Evolutionary conservation across 2,113 vertebrate species (phyloP), one percentile per base, ranked within the genome.

Genomic region (Syrrhaptes paradoxus): DNA sequence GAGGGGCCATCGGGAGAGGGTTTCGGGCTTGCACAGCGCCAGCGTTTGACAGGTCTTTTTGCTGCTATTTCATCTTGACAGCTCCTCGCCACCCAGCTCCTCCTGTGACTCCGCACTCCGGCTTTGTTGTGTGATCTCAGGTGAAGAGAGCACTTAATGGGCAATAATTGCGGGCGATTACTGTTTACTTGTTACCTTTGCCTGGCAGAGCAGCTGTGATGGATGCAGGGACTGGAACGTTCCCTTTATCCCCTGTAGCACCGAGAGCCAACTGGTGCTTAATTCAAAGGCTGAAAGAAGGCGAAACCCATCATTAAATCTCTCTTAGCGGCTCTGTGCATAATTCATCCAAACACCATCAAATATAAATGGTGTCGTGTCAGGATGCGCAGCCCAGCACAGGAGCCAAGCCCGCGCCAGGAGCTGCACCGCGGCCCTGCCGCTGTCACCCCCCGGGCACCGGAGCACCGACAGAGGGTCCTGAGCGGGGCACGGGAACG

Each of bases 341-440:
- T 99, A 99, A 99, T 99, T 99, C 98, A 99, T 99, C 98, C 96
- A 93, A 95, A 95, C 94, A 94, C 97, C 96, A 97, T 99, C 98
- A 99, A 99, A 99, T 99, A 99, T 99, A 97, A 98, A 99, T 98
- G 98, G 89, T 97, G 97, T 96, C 46, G 58, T 75, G 94, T 95
- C 93, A 58, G 87, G 85, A 74, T 41, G 76, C 81, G 71, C 41
- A 29, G 62, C 6, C 48, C 62, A 25, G 48, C 86, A 48, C 82
- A 17, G 89, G 45, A 87, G 36, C 5, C 87, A 59, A 41, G 10
- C 71, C 63, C 31, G 57, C 46, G 54, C 41, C 78, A 6, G 75
- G 63, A 84, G 72, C 38, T 41, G 38, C 38, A 41, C 38, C 38
- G 38, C 38, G 38, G 38, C 38, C 38, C 12, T 11, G 38, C 38